phyloP scores from a whole-genome alignment of 2,797 vertebrate genomes.

The Xiphorhynchus erythropygius region DNA sequence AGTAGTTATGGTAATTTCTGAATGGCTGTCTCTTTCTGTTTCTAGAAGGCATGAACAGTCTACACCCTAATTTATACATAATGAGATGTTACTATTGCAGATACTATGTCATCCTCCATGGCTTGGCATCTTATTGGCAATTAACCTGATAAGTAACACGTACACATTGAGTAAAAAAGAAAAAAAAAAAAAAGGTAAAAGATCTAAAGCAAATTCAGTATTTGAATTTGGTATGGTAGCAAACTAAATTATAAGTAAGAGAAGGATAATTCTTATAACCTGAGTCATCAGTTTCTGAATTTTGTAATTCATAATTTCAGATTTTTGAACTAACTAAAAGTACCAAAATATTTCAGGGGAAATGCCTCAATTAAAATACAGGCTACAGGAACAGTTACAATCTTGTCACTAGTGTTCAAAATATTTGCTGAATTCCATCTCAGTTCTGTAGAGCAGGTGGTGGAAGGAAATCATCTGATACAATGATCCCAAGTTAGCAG shows the following conservation, averaged over 20 bases:
- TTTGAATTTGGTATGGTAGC: neutral
- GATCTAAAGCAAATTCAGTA: neutral
- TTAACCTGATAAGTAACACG: neutral
- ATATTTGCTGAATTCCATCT: neutral
- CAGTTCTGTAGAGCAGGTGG: slow-evolving; percentile 1
- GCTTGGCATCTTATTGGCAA: neutral
- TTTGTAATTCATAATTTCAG: neutral
- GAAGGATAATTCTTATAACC: neutral
- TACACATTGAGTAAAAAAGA: neutral
- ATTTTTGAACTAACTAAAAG: neutral
- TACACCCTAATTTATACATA: neutral
- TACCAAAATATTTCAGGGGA: neutral
- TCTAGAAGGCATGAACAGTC: neutral
- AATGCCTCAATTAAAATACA: neutral
- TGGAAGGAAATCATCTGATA: slow-evolving; percentile 20
- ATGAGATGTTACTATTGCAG: neutral
- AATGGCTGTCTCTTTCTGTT: neutral
- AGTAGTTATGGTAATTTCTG: neutral
- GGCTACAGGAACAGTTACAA: neutral
- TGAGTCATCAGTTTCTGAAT: neutral
- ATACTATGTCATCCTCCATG: neutral
- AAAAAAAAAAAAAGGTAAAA: neutral
- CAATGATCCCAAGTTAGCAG: slow-evolving; percentile 17
- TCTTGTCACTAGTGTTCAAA: neutral
- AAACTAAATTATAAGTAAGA: neutral